Conservation (phyloP, 2,797 vertebrate genomes). For the Esox lucius region DNA sequence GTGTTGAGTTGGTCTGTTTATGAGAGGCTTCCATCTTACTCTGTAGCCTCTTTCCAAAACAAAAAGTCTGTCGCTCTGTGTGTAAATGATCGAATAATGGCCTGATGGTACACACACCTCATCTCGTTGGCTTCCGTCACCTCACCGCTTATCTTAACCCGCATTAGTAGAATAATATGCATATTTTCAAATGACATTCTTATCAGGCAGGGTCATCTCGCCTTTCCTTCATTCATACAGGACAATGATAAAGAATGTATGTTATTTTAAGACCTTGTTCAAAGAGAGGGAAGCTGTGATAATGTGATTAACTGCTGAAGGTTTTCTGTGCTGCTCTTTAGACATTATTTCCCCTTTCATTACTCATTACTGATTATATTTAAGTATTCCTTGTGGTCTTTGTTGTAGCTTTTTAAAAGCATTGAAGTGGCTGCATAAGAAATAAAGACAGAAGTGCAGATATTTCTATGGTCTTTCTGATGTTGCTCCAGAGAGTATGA, state of each 20-base stretch:
- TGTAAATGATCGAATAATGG: constrained; percentile 67
- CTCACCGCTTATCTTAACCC: constrained; percentile 65
- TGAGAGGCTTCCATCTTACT: neutral
- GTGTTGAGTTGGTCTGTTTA: constrained; percentile 32
- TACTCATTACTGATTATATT: constrained; percentile 63
- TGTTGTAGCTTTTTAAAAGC: constrained; percentile 59
- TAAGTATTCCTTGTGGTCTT: constrained; percentile 55
- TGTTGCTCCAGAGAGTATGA: too few species aligned
- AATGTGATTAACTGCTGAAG: constrained; percentile 65
- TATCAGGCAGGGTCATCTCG: constrained; percentile 68
- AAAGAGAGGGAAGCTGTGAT: constrained; percentile 65
- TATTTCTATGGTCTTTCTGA: constrained; percentile 42
- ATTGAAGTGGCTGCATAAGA: constrained; percentile 50
- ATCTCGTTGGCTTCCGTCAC: constrained; percentile 72
- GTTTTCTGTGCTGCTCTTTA: constrained; percentile 67
- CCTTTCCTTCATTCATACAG: constrained; percentile 46
- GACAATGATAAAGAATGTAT: constrained; percentile 61
- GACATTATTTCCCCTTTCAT: constrained; percentile 59
- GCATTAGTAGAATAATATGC: constrained; percentile 68
- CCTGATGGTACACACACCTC: constrained; percentile 51
- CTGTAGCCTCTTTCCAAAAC: neutral
- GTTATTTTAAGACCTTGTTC: constrained; percentile 69
- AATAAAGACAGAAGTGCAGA: constrained; percentile 33
- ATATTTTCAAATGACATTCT: constrained; percentile 65
- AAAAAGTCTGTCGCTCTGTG: constrained; percentile 21